Evolutionary conservation across 2,113 vertebrate genomes (phyloP), one percentile per base, ranked within the genome.

Genomic region (Alligator sinensis): DNA sequence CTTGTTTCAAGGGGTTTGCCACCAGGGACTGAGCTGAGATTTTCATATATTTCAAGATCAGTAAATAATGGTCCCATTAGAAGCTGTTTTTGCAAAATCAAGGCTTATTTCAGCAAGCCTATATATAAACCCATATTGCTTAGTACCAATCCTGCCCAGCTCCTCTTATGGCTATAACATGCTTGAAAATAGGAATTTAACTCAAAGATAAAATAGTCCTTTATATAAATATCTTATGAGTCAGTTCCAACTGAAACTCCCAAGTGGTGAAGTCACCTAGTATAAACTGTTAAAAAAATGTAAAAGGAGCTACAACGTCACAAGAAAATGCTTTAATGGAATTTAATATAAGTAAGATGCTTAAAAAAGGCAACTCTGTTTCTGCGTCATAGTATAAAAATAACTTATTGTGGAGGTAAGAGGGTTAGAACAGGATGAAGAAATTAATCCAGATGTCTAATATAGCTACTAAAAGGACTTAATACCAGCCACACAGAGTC

Each of bases 141-240:
- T 75, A 34, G 90, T 96, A 90, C 95, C 87, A 94, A 86, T 94
- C 90, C 92, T 88, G 87, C 89, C 87, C 79, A 92, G 76, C 89
- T 93, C 96, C 95, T 82, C 96, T 85, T 95, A 80, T 94, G 95
- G 92, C 87, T 89, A 80, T 76, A 90, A 89, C 94, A 95, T 96
- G 87, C 88, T 96, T 97, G 94, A 96, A 96, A 95, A 95, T 96
- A 96, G 95, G 89, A 96, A 96, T 96, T 95, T 60, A 97, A 94
- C 92, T 96, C 92, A 95, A 92, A 94, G 95, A 96, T 94, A 96
- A 97, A 97, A 96, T 80, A 94, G 94, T 95, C 72, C 87, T 96
- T 95, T 95, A 95, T 94, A 97, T 97, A 97, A 96, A 97, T 97
- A 97, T 95, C 96, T 96, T 93, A 97, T 97, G 96, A 97, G 96